Evolutionary conservation across 1,140 invertebrate species (phyloP).

Genomic region (Ephestia elutella): DNA sequence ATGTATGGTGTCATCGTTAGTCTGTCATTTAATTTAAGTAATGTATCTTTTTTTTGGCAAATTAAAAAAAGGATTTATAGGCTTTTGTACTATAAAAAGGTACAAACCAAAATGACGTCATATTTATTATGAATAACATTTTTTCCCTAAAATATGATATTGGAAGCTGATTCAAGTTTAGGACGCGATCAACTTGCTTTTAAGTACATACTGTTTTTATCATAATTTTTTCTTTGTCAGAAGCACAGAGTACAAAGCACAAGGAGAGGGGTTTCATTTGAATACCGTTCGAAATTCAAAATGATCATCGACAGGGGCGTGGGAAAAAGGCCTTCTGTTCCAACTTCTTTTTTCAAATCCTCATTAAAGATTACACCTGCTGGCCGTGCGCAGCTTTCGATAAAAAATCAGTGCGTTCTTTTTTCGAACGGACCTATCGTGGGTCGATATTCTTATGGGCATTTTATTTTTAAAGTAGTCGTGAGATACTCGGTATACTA

Average conservation of each 20-base stretch:
- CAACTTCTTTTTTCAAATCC: slow-evolving; percentile 61
- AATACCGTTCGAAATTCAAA: slow-evolving; percentile 42
- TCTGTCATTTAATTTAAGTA: no score
- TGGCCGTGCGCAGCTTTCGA: slow-evolving; percentile 67
- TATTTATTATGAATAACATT: no score
- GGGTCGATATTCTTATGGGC: slow-evolving; percentile 43
- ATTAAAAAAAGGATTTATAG: no score
- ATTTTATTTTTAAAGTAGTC: slow-evolving; percentile 65
- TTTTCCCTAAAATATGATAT: no score
- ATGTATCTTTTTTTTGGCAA: no score
- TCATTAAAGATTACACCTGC: slow-evolving; percentile 70
- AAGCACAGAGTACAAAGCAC: background rate
- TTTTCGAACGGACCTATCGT: slow-evolving; percentile 54
- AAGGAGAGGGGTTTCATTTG: slow-evolving; percentile 12
- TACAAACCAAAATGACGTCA: no score
- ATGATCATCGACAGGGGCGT: slow-evolving; percentile 56
- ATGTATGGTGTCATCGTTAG: no score
- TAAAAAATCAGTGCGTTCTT: slow-evolving; percentile 65
- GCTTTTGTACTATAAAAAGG: no score
- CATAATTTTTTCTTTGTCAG: no score
- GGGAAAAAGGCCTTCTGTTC: slow-evolving; percentile 71
- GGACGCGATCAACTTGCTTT: no score
- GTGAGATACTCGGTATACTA: slow-evolving; percentile 63
- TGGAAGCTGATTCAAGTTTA: no score
- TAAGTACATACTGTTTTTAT: no score